Evolutionary conservation across 2,113 vertebrate species (phyloP), one percentile per base, ranked within the genome.

Genomic region (Bagarius yarrelli): DNA sequence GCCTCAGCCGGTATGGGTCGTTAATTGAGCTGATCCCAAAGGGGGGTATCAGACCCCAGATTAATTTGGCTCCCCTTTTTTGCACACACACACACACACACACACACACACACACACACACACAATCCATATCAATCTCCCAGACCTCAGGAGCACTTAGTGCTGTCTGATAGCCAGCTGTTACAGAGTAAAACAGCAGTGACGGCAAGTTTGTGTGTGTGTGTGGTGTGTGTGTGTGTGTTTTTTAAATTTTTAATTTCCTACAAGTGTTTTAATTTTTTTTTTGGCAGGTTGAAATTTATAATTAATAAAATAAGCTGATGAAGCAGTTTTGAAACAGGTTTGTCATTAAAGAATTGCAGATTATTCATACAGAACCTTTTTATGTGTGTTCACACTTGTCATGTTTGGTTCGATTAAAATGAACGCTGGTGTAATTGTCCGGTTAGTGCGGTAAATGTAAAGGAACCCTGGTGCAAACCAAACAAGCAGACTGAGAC

Each of bases 41-140:
- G 84, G 84, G 84, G 84, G 78, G 84, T 85, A 85, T 83, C 84
- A 81, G 84, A 85, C 81, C 84, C 84, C 78, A 85, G 84, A 83
- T 85, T 83, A 85, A 85, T 85, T 85, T 85, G 81, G 84, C 81
- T 83, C 74, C 78, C 77, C 81, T 82, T 81, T 44, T 55, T 73
- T 67, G 18, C n/a, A 27, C 59, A 36, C 80, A 70, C 64, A 81
- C 79, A 74, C 80, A 70, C 77, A 76, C 76, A 81, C 79, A 78
- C 73, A 50, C 27, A 72, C 72, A 44, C 66, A 52, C 78, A 73
- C 79, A 81, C 75, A 74, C 80, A 63, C 71, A 71, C 61, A 78
- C 64, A 72, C 57, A 71, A 23, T 82, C 81, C 57, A 50, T 80
- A 80, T 83, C 78, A 53, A 78, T 85, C 81, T 85, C 78, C 63